These are phyloP conservation scores for Temnothorax ravouxi DNA, from an alignment of 2,888 invertebrate genomes.

Conservation along the genomic window DNA sequence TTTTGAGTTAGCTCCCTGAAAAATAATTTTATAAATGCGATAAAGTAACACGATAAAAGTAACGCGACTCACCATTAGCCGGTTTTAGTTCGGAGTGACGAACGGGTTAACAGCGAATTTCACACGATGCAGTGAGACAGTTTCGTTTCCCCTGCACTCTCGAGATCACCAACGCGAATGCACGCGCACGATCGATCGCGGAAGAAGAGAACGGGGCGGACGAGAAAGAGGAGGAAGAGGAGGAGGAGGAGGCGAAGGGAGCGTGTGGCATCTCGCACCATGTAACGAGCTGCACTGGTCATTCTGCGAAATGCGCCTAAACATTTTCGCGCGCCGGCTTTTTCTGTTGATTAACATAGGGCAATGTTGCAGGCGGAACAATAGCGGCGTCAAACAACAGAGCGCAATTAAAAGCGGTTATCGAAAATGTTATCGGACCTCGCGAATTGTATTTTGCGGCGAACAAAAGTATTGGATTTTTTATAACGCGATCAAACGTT, in stretches of 20 bases:
- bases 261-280: slow-evolving; percentile 2
- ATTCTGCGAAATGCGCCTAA: slow-evolving; percentile 41
- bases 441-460: slow-evolving; percentile 54
- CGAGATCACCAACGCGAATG: slow-evolving; percentile 49
- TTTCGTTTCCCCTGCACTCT: slow-evolving; percentile 44
- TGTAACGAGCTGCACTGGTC: slow-evolving; percentile 35
- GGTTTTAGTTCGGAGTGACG: slow-evolving; percentile 3
- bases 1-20: background rate
- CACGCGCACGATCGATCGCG: slow-evolving; percentile 47
- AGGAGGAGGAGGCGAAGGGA: slow-evolving; percentile 20
- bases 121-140: slow-evolving; percentile 39
- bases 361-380: slow-evolving; percentile 45
- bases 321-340: slow-evolving; percentile 47
- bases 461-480: slow-evolving; percentile 58
- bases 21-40: no score
- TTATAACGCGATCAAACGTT: slow-evolving; percentile 55
- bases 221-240: background rate
- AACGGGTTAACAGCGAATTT: slow-evolving; percentile 37
- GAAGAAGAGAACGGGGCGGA: background rate
- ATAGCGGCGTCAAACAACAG: slow-evolving; percentile 54
- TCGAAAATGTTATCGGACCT: slow-evolving; percentile 58
- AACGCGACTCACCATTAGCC: background rate
- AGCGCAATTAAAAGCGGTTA: slow-evolving; percentile 56
- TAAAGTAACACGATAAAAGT: background rate
- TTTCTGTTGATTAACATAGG: slow-evolving; percentile 53